Conservation (phyloP, 23 tunicate genomes). For the Phallusia fumigata region DNA sequence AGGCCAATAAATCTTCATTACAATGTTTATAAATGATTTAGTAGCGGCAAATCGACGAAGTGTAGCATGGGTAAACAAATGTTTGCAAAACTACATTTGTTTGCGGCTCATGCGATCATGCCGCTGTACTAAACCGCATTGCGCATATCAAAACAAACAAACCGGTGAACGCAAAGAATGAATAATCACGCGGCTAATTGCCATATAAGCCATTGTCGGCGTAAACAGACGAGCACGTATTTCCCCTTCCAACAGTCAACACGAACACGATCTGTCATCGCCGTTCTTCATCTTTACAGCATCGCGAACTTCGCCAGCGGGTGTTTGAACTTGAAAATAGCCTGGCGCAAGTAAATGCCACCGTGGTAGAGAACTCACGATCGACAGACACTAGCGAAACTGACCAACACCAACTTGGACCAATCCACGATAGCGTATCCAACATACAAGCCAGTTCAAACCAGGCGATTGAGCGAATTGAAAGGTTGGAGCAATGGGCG, state of each 20-base stretch:
- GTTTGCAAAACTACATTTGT: too few relatives aligned
- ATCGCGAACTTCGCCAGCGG: background rate
- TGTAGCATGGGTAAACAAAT: too few relatives aligned
- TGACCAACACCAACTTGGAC: background rate
- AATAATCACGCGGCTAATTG: background rate
- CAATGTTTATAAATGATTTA: too few relatives aligned
- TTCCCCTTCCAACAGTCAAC: background rate
- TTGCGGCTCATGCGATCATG: too few relatives aligned
- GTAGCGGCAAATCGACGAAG: too few relatives aligned
- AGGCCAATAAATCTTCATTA: background rate
- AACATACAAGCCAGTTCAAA: background rate
- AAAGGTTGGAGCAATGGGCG: background rate
- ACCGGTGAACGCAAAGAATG: background rate
- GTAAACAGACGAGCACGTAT: background rate
- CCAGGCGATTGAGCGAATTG: background rate
- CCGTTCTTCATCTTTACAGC: background rate
- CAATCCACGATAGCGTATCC: background rate
- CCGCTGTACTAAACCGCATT: background rate
- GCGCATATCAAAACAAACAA: background rate
- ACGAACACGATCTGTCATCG: background rate
- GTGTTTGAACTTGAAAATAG: conserved; percentile 2
- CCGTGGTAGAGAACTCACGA: background rate
- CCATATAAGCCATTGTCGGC: background rate
- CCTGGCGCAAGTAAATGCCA: background rate
- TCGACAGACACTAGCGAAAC: background rate